Percentiles rank a stretch among this genome's conserved stretches.
Conservation (phyloP, 2,797 vertebrate genomes). For the Malurus splendens region DNA sequence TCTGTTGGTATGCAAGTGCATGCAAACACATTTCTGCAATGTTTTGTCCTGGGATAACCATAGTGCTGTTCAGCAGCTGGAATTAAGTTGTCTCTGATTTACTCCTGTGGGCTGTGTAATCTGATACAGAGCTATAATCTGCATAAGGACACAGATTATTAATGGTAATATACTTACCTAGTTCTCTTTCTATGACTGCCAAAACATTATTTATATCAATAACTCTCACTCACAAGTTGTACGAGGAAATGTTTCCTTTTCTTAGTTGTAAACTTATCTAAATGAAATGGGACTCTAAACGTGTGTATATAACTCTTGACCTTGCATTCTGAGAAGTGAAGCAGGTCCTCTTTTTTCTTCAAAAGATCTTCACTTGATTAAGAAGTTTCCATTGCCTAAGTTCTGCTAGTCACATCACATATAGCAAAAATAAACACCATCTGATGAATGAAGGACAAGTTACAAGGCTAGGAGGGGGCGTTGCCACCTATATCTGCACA, state of each 20-base stretch:
- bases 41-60: not conserved
- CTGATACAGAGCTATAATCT: not conserved
- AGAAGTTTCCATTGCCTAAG: constrained; percentile 36
- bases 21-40: not conserved
- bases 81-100: not conserved
- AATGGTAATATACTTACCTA: not conserved
- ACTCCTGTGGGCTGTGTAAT: not conserved
- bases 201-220: not conserved
- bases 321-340: constrained; percentile 18
- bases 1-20: not conserved
- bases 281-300: not conserved
- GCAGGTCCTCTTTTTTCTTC: constrained; percentile 3
- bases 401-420: constrained; percentile 29
- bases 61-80: not conserved
- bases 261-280: constrained; percentile 19
- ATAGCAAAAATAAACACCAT: constrained; percentile 31
- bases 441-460: constrained; percentile 29
- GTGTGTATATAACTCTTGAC: constrained; percentile 35
- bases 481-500: not conserved
- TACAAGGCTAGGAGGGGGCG: not conserved
- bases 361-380: constrained; percentile 26
- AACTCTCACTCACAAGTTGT: not conserved
- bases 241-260: constrained; percentile 25
- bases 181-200: constrained; percentile 8
- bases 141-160: not conserved